These are phyloP conservation scores for Ariolimax columbianus DNA, from an alignment of 2,888 invertebrate genomes.

Conservation along the genomic window DNA sequence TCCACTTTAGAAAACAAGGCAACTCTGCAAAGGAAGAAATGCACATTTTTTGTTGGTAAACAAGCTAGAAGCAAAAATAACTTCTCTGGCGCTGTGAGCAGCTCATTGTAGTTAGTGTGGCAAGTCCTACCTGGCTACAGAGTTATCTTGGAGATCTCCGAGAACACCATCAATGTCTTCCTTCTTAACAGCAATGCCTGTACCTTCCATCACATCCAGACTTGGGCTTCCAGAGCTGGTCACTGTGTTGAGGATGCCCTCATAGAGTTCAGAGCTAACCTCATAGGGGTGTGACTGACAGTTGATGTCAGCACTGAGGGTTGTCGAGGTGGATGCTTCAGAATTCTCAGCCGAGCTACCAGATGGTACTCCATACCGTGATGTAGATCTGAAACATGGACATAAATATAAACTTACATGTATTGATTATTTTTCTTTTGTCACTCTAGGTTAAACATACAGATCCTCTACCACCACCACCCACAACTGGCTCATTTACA, in stretches of 20 bases:
- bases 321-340: constrained; percentile 43
- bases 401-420: not conserved
- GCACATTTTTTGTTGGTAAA: no score
- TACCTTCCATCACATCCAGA: constrained; percentile 48
- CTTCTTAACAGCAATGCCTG: constrained; percentile 60
- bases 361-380: not conserved
- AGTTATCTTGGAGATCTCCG: constrained; percentile 61
- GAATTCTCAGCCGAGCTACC: constrained; percentile 19
- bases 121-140: constrained; percentile 62
- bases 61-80: no score
- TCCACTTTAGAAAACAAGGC: no score
- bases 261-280: constrained; percentile 21
- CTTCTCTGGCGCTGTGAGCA: no score
- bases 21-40: no score
- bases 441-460: no score
- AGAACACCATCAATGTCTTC: constrained; percentile 63
- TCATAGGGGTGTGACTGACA: not conserved
- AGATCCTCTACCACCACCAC: no score
- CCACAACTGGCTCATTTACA: no score
- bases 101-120: no score
- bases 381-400: not conserved
- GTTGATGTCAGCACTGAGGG: constrained; percentile 38
- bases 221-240: constrained; percentile 31
- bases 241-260: constrained; percentile 22
- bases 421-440: no score